A percentile compares a stretch with the other conserved stretches of the same genome.
phyloP scores from a whole-genome alignment of 1,140 invertebrate genomes.

The Pseudomyrmex dendroicus region DNA sequence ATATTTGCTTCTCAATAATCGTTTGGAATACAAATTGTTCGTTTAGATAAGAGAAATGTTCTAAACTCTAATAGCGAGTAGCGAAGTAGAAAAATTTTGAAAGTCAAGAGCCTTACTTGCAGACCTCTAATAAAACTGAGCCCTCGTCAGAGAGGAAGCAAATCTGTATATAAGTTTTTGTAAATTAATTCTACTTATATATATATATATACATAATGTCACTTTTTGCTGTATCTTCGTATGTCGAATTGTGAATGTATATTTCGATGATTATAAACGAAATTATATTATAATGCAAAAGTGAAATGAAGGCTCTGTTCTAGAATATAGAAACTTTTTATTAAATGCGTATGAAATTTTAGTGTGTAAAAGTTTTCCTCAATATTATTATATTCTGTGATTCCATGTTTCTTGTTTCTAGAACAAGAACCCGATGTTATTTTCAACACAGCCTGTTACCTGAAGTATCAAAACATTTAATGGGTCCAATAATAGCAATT shows the following conservation, averaged over 20 bases:
- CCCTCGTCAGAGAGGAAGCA: constrained; percentile 13
- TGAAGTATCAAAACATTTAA: too few relatives aligned
- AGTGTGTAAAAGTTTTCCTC: too few relatives aligned
- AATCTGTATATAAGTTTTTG: constrained; percentile 75
- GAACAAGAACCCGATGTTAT: too few relatives aligned
- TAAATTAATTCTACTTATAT: constrained; percentile 73
- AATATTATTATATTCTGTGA: too few relatives aligned
- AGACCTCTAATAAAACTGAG: constrained; percentile 20
- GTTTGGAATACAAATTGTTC: constrained; percentile 4
- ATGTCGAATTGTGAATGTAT: constrained; percentile 70
- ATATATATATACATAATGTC: constrained; percentile 57
- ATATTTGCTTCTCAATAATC: too few relatives aligned
- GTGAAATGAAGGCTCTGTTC: constrained; percentile 48
- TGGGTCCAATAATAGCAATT: too few relatives aligned
- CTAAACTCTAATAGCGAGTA: not conserved
- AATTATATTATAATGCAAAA: constrained; percentile 60
- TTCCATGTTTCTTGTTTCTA: too few relatives aligned
- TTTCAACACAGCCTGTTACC: too few relatives aligned
- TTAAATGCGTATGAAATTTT: constrained; percentile 4
- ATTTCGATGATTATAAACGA: constrained; percentile 72
- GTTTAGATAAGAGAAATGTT: not conserved
- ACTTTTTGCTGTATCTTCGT: constrained; percentile 55
- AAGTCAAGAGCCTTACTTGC: constrained; percentile 28
- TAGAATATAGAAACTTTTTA: constrained; percentile 15
- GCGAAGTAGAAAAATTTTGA: not conserved